Evolutionary conservation across 2,797 vertebrate species (phyloP).

Genomic region (Cuniculus paca): DNA sequence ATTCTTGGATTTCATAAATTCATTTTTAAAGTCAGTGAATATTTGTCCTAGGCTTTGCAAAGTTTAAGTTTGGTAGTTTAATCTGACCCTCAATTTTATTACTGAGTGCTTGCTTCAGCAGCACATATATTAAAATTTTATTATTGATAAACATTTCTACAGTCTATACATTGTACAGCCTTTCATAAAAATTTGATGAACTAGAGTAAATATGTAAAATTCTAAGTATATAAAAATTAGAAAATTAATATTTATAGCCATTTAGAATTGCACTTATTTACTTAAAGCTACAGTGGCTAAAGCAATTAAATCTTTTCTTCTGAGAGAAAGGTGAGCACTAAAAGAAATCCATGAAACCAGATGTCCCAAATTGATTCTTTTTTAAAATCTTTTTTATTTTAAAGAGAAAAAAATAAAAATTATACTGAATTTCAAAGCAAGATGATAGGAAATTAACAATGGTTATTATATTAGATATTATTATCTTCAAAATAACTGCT

Average conservation of each 20-base stretch:
- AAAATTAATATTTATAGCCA: neutral
- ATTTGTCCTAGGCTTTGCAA: neutral
- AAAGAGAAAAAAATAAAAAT: no score
- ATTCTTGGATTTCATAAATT: neutral
- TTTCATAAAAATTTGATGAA: neutral
- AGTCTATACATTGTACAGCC: neutral
- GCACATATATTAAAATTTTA: neutral
- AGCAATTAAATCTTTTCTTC: neutral
- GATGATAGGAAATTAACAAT: no score
- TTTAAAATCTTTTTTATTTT: no score
- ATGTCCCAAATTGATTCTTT: neutral
- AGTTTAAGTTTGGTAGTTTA: neutral
- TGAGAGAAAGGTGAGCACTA: neutral
- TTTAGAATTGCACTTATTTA: neutral
- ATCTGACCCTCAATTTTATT: neutral
- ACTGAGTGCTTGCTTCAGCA: neutral
- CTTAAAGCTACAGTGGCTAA: neutral
- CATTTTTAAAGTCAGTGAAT: neutral
- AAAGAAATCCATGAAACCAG: neutral
- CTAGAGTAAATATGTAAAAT: neutral
- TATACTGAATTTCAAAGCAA: no score
- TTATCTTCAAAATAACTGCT: no score
- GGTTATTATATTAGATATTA: no score
- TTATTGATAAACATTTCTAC: neutral
- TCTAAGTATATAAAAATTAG: neutral